These are phyloP conservation scores for Proisotoma minuta DNA, from an alignment of 2,888 invertebrate genomes.

Conservation along the genomic window DNA sequence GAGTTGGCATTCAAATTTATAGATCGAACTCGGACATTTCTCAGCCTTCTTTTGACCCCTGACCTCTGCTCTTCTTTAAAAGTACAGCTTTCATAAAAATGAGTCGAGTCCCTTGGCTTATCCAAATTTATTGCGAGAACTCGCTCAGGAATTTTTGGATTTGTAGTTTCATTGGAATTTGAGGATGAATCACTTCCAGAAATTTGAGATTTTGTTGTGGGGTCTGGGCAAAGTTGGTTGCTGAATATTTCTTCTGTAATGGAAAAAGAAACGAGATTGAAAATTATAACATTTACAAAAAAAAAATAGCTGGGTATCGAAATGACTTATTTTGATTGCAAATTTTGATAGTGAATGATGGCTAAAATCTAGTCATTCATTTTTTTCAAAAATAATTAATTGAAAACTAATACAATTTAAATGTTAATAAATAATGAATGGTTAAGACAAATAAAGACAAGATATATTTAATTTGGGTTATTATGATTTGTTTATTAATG, in stretches of 20 bases:
- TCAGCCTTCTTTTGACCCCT: not conserved
- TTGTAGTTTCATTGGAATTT: conserved; percentile 10
- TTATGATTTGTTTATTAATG: not conserved
- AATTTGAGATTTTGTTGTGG: conserved; percentile 15
- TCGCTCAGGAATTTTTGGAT: conserved; percentile 2
- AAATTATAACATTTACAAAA: not conserved
- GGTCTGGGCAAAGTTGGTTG: conserved; percentile 32
- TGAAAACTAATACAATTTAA: too few species aligned
- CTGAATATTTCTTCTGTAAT: conserved; percentile 34
- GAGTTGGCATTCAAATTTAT: conserved; percentile 29
- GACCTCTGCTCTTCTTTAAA: conserved; percentile 11
- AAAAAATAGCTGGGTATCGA: not conserved
- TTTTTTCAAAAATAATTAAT: too few species aligned
- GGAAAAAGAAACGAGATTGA: not conserved
- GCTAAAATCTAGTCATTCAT: not conserved
- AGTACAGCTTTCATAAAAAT: conserved; percentile 13
- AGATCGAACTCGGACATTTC: conserved; percentile 26
- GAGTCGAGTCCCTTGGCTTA: conserved; percentile 9
- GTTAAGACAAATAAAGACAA: not conserved
- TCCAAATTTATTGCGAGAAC: conserved; percentile 7
- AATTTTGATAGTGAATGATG: not conserved
- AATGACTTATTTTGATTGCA: not conserved
- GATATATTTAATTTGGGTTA: not conserved
- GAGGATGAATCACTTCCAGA: not conserved
- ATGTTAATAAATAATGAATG: too few species aligned